Percentiles rank a stretch among this genome's conserved stretches.
Evolutionary conservation across 2,797 vertebrate species (phyloP).

Genomic region (Sciurus vulgaris): DNA sequence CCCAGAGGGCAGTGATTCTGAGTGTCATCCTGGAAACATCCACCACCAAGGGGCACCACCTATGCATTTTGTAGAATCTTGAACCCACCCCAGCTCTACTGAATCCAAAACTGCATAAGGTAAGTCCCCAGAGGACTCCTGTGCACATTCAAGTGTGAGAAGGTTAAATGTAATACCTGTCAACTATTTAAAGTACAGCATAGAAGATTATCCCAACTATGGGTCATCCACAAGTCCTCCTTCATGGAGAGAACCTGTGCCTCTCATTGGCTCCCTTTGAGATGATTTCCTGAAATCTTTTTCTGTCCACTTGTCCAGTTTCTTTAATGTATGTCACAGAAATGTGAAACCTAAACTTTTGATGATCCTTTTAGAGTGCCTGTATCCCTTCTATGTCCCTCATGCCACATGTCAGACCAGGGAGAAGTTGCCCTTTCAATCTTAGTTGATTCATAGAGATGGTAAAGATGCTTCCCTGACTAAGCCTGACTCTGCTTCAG

Average conservation of each 20-base stretch:
- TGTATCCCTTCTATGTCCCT: neutral
- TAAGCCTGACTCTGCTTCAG: neutral
- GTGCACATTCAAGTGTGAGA: neutral
- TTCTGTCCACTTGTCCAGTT: neutral
- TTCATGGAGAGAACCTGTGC: neutral
- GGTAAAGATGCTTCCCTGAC: neutral
- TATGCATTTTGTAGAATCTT: neutral
- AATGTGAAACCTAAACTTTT: neutral
- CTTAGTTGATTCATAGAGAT: neutral
- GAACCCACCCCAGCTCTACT: fast-evolving
- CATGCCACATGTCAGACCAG: neutral
- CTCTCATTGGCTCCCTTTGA: neutral
- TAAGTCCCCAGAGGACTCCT: neutral
- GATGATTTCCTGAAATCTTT: neutral
- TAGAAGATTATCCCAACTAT: neutral
- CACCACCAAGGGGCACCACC: neutral
- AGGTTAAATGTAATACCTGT: neutral
- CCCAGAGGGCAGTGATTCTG: neutral
- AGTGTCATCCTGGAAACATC: neutral
- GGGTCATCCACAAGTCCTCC: neutral
- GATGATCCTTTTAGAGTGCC: neutral
- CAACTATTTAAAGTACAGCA: neutral
- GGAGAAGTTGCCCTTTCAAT: neutral
- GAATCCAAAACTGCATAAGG: neutral
- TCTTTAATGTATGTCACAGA: neutral